Evolutionary conservation across 2,113 vertebrate genomes (phyloP).

Genomic region (Jaculus jaculus): DNA sequence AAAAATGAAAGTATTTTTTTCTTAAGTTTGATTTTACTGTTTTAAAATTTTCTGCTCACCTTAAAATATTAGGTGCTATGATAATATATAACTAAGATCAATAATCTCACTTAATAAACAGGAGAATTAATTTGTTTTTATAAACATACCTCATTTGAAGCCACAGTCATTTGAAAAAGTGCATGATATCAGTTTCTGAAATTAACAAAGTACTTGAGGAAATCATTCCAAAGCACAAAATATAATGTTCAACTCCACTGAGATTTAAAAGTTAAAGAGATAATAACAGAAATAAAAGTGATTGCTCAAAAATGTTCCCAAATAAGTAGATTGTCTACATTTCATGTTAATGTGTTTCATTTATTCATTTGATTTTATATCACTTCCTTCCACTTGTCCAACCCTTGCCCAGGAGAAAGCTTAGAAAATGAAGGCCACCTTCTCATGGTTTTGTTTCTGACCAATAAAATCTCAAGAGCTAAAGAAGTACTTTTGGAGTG

Average conservation of each 20-base stretch:
- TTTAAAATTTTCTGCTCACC: neutral
- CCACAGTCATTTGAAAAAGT: constrained; percentile 41
- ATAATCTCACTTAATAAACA: constrained; percentile 39
- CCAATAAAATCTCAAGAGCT: neutral
- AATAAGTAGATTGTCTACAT: neutral
- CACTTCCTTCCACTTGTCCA: constrained; percentile 9
- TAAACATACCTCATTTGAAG: constrained; percentile 49
- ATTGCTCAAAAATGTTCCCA: constrained; percentile 26
- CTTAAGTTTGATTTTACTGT: neutral
- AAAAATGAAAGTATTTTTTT: neutral
- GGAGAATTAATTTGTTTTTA: constrained; percentile 54
- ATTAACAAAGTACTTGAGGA: constrained; percentile 1
- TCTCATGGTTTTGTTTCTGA: neutral
- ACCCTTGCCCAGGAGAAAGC: neutral
- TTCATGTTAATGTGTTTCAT: neutral
- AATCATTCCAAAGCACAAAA: constrained; percentile 49
- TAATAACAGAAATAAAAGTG: neutral
- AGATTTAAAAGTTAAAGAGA: constrained; percentile 28
- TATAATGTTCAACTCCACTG: neutral
- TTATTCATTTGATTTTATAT: constrained; percentile 14
- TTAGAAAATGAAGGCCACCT: neutral
- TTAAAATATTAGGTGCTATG: constrained; percentile 50
- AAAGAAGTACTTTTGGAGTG: neutral
- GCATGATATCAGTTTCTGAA: constrained; percentile 43
- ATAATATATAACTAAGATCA: constrained; percentile 54